Conservation (phyloP, 2,888 invertebrate species). For the Arge pagana region DNA sequence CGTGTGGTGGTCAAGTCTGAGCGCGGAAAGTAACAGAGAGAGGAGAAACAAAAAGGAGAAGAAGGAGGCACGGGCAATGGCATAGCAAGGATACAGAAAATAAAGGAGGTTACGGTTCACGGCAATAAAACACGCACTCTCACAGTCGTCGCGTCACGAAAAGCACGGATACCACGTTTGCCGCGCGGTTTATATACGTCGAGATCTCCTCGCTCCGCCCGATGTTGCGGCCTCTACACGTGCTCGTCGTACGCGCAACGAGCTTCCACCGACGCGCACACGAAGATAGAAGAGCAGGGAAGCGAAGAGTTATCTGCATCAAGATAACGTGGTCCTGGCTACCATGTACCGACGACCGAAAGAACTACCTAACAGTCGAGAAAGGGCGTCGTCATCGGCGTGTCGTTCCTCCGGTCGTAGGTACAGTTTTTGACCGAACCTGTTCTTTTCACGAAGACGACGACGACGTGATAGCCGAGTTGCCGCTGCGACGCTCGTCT, state of each 20-base stretch:
- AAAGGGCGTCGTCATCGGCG: too few relatives aligned
- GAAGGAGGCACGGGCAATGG: background rate
- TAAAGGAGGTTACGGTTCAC: slow-evolving; percentile 36
- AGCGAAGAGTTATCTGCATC: slow-evolving; percentile 38
- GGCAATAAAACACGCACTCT: slow-evolving; percentile 39
- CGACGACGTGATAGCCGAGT: too few relatives aligned
- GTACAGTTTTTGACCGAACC: too few relatives aligned
- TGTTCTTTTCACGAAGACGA: too few relatives aligned
- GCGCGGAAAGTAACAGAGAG: background rate
- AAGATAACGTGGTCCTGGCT: slow-evolving; percentile 31
- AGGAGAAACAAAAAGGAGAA: background rate
- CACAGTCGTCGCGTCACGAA: too few relatives aligned
- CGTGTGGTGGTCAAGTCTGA: background rate
- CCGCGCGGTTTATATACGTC: too few relatives aligned
- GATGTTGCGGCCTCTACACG: background rate
- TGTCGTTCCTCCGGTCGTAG: too few relatives aligned
- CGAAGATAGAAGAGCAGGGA: slow-evolving; percentile 6
- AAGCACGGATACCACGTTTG: too few relatives aligned
- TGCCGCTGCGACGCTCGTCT: too few relatives aligned
- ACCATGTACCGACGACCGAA: slow-evolving; percentile 16
- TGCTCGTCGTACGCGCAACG: background rate
- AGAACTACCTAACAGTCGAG: too few relatives aligned
- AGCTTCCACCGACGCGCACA: background rate
- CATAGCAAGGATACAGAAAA: slow-evolving; percentile 28
- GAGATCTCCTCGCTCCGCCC: background rate